These are phyloP conservation scores for Heliconius ismenius DNA, from an alignment of 2,888 invertebrate species.

Conservation along the genomic window DNA sequence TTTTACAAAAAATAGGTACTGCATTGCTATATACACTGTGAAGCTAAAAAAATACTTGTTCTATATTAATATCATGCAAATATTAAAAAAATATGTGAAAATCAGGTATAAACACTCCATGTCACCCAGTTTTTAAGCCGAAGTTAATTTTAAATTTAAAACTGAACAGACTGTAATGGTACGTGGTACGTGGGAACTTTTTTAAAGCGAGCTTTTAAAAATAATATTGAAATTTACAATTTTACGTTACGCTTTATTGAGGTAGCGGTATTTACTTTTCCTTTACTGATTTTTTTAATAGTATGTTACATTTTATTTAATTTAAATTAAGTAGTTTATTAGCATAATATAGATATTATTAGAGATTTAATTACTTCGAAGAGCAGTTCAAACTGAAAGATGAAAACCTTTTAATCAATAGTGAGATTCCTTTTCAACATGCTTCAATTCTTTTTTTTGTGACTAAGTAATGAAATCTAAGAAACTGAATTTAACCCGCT, in stretches of 20 bases:
- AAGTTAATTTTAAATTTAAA: constrained; percentile 11
- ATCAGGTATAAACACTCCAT: neutral
- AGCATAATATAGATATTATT: no score
- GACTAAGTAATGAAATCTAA: no score
- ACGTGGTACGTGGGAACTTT: constrained; percentile 7
- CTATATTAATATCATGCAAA: neutral
- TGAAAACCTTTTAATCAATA: no score
- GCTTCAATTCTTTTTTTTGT: no score
- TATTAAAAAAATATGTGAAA: neutral
- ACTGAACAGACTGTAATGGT: constrained; percentile 10
- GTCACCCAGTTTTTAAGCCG: constrained; percentile 2
- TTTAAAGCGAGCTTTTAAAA: constrained; percentile 16
- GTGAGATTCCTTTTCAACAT: no score
- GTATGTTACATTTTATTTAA: neutral
- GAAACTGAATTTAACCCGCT: no score
- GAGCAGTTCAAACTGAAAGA: no score
- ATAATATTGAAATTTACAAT: constrained; percentile 1
- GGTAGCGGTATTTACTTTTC: neutral
- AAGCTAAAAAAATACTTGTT: neutral
- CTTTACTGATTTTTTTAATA: neutral
- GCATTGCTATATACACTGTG: no score
- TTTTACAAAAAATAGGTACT: neutral
- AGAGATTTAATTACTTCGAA: no score
- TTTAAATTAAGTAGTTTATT: neutral
- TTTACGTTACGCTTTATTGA: neutral